Percentiles rank a stretch among this genome's conserved stretches.
Evolutionary conservation across 2,888 invertebrate genomes (phyloP).

Genomic region (Hyles lineata): DNA sequence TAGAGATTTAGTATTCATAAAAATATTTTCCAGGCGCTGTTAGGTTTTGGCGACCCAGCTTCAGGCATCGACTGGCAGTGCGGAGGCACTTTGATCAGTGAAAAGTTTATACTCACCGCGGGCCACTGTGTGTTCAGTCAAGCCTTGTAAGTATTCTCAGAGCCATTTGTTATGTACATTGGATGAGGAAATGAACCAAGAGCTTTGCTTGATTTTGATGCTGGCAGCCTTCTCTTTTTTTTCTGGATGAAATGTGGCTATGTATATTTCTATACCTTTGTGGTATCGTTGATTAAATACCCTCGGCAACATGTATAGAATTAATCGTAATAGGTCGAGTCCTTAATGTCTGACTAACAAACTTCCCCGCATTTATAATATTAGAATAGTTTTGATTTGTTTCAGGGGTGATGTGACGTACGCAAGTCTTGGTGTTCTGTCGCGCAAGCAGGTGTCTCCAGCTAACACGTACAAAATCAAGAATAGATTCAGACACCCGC

Average conservation of each 20-base stretch:
- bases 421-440: constrained; percentile 30
- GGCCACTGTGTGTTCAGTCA: constrained; percentile 56
- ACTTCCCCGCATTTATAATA: not conserved
- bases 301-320: too few relatives aligned
- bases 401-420: constrained; percentile 41
- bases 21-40: constrained; percentile 48
- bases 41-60: constrained; percentile 52
- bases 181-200: not conserved
- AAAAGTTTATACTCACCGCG: constrained; percentile 60
- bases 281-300: too few relatives aligned
- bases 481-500: not conserved
- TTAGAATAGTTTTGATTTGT: not conserved
- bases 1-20: too few relatives aligned
- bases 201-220: too few relatives aligned
- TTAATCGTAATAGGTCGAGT: too few relatives aligned
- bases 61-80: constrained; percentile 51
- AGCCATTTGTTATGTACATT: not conserved
- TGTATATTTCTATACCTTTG: too few relatives aligned
- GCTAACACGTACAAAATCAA: constrained; percentile 6
- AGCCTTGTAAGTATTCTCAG: constrained; percentile 45
- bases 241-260: too few relatives aligned
- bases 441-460: not conserved
- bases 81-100: constrained; percentile 61
- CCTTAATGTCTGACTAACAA: too few relatives aligned
- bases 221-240: too few relatives aligned